Evolutionary conservation across 2,797 vertebrate genomes (phyloP), one percentile per base, ranked within the genome.

Genomic region (Eulemur mongoz): DNA sequence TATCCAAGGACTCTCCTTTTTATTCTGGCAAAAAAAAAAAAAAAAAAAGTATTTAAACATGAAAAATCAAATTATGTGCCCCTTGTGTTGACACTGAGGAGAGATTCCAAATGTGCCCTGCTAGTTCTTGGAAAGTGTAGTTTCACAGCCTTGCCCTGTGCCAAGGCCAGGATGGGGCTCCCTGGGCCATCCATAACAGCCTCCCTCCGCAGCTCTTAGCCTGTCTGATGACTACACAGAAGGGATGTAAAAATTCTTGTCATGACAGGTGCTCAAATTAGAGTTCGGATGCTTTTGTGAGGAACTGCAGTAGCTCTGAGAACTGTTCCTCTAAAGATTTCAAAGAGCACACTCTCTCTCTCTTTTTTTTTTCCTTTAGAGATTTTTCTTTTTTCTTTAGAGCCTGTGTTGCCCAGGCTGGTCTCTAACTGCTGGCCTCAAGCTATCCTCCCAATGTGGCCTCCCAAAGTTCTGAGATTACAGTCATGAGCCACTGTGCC

Each of bases 1-100:
- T 89, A 81, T 48, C 69, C 57, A 93, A 96, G n/a, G 83, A 73
- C 38, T 92, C 13, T 72, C 35, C 6, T 78, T 57, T 83, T 85
- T 27, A 70, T 48, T 7, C 54, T 35, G 40, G 7, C 3, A 80
- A 92, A 67, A 90, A 78, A 35, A 32, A n/a, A n/a, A n/a, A 43
- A 43, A 43, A 32, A 86, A 82, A 70, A 72, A 52, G 12, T 43
- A 94, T 12, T 12, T 69, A 91, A 94, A 48, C 11, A 48, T n/a
- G 15, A 87, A 73, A 82, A 94, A 65, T 92, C 12, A 81, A 85
- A 96, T 67, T 50, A 43, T n/a, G 40, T 1, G 13, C 18, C 25
- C 27, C 35, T 82, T 70, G 57, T 30, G 1, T 65, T 40, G 63
- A 83, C 30, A 70, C 23, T 32, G 27, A 82, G 20, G 30, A 93